Evolutionary conservation across 2,888 invertebrate genomes (phyloP).

Genomic region (Drosophila meridionalis): DNA sequence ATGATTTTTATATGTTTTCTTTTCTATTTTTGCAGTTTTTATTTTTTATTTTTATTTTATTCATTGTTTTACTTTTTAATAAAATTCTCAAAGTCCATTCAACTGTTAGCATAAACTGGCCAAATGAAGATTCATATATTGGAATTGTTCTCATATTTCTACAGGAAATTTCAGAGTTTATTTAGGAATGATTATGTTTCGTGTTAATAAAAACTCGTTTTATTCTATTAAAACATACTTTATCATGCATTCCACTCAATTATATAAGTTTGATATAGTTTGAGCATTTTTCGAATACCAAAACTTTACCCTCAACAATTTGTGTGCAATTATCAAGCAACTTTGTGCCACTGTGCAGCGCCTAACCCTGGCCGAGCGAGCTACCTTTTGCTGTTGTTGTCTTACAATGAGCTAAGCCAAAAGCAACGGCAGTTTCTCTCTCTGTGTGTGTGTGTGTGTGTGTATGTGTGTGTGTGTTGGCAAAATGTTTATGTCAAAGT

Average conservation of each 20-base stretch:
- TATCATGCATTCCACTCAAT: not conserved
- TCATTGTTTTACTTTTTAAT: too few species aligned
- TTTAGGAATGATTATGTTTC: not conserved
- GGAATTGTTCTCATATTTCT: not conserved
- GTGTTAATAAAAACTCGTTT: not conserved
- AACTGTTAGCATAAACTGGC: not conserved
- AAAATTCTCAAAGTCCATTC: not conserved
- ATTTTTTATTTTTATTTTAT: not conserved
- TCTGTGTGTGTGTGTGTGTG: slow-evolving; percentile 3
- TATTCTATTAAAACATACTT: slow-evolving; percentile 1
- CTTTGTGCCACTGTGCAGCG: slow-evolving; percentile 16
- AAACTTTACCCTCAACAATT: not conserved
- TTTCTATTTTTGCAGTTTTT: not conserved
- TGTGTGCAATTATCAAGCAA: not conserved
- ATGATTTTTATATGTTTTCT: not conserved
- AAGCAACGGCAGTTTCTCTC: slow-evolving; percentile 23
- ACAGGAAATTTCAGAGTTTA: not conserved
- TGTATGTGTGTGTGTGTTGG: slow-evolving; percentile 44
- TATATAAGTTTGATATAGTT: slow-evolving; percentile 1
- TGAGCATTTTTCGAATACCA: not conserved
- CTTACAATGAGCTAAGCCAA: slow-evolving; percentile 44
- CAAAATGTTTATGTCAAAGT: slow-evolving; percentile 75
- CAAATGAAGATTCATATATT: not conserved
- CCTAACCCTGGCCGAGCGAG: slow-evolving; percentile 1
- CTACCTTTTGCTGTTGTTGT: slow-evolving; percentile 22